Evolutionary conservation across 2,888 invertebrate species (phyloP).

Genomic region (Pristionchus maxplancki): DNA sequence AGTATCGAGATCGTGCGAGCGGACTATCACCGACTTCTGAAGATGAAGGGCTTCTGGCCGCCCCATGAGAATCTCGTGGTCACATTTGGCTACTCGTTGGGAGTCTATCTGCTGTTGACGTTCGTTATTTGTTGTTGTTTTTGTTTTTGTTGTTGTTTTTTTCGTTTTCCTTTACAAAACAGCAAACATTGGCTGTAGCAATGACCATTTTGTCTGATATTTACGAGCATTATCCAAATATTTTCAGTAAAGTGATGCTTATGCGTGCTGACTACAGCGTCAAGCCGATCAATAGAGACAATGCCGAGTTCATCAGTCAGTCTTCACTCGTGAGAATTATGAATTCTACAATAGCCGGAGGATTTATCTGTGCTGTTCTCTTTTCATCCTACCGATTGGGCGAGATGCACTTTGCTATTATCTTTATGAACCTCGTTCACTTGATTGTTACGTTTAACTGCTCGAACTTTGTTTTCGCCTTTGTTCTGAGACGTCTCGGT

Average conservation of each 20-base stretch:
- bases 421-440: constrained; percentile 1
- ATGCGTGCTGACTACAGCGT: neutral
- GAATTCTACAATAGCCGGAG: neutral
- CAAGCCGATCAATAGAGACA: neutral
- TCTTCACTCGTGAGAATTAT: neutral
- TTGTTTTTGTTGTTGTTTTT: neutral
- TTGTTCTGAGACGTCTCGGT: neutral
- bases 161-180: neutral
- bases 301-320: neutral
- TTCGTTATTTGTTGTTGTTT: neutral
- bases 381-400: neutral
- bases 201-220: too few species aligned
- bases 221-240: too few species aligned
- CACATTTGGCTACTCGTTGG: neutral
- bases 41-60: constrained; percentile 34
- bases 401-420: constrained; percentile 35
- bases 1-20: neutral
- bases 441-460: neutral
- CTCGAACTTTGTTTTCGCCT: constrained; percentile 6
- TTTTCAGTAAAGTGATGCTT: constrained; percentile 36
- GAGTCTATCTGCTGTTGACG: constrained; percentile 32
- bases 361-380: neutral
- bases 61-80: neutral
- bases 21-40: neutral
- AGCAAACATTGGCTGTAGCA: too few species aligned